These are phyloP conservation scores for Ophioderma brevispina DNA, from an alignment of 35 echinoderm and acorn worm genomes.

Conservation along the genomic window DNA sequence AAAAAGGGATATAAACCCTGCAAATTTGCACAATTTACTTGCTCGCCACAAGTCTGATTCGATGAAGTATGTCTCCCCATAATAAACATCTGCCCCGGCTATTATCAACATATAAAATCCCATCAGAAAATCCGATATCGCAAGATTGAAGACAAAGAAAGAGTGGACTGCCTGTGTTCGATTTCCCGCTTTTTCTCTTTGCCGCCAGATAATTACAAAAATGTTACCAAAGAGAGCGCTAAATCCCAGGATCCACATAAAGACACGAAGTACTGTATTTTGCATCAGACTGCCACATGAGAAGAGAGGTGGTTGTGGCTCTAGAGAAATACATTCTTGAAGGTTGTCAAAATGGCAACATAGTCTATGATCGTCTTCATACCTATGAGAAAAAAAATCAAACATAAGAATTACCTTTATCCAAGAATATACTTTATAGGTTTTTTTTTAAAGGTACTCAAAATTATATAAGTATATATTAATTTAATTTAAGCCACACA, in stretches of 20 bases:
- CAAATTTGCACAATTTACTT: conserved; percentile 36
- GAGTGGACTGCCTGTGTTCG: conserved; percentile 15
- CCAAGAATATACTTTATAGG: no score
- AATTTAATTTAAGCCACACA: no score
- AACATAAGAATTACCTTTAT: no score
- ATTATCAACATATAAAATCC: conserved; percentile 73
- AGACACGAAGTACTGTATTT: no score
- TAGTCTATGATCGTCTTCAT: neutral
- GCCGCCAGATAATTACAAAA: no score
- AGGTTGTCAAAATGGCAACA: neutral
- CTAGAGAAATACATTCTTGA: neutral
- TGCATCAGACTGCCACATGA: no score
- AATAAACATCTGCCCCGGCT: conserved; percentile 36
- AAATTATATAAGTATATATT: no score
- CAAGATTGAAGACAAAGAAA: conserved; percentile 61
- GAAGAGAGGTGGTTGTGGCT: no score
- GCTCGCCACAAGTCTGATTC: conserved; percentile 40
- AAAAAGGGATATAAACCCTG: conserved; percentile 45
- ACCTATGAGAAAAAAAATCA: neutral
- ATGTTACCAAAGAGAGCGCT: no score
- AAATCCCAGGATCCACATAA: no score
- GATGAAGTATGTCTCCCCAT: conserved; percentile 31
- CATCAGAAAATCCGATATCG: conserved; percentile 43
- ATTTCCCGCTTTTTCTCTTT: no score
- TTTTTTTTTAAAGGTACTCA: no score